These are phyloP conservation scores for Drosophila melanocephala DNA, from an alignment of 2,888 invertebrate species.

Conservation along the genomic window DNA sequence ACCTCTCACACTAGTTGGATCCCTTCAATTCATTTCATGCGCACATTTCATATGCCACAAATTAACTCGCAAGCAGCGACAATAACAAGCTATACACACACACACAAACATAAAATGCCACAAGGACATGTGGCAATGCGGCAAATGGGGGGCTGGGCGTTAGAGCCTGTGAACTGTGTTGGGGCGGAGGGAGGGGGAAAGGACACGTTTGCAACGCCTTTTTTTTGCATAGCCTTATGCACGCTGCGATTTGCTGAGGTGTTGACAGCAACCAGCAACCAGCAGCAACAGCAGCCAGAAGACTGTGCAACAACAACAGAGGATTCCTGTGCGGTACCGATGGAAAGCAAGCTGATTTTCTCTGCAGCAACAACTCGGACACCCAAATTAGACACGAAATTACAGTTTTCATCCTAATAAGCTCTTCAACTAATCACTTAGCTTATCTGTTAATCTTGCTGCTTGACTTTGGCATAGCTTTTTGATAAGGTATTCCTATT, in stretches of 20 bases:
- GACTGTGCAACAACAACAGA: conserved; percentile 7
- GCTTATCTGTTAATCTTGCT: not conserved
- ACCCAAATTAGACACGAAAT: not conserved
- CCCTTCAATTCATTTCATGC: conserved; percentile 63
- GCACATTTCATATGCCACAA: conserved; percentile 77
- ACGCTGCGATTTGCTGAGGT: conserved; percentile 50
- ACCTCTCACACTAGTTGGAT: conserved; percentile 32
- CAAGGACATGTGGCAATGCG: conserved; percentile 35
- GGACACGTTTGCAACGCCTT: conserved; percentile 28
- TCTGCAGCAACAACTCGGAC: not conserved
- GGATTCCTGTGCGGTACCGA: not conserved
- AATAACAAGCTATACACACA: conserved; percentile 50
- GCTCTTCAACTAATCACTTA: not conserved
- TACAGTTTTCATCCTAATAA: not conserved
- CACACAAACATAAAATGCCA: conserved; percentile 41
- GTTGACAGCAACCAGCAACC: conserved; percentile 38
- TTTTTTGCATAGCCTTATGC: conserved; percentile 11
- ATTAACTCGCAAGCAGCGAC: conserved; percentile 72
- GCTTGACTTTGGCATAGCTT: not conserved
- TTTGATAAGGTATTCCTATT: not conserved
- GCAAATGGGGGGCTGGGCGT: conserved; percentile 8
- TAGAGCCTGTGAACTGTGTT: not conserved
- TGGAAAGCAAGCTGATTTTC: not conserved
- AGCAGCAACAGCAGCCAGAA: not conserved
- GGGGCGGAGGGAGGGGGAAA: not conserved